Percentiles rank a stretch among this genome's conserved stretches.
Evolutionary conservation across 1,140 invertebrate species (phyloP).

Genomic region (Lepeophtheirus salmonis): DNA sequence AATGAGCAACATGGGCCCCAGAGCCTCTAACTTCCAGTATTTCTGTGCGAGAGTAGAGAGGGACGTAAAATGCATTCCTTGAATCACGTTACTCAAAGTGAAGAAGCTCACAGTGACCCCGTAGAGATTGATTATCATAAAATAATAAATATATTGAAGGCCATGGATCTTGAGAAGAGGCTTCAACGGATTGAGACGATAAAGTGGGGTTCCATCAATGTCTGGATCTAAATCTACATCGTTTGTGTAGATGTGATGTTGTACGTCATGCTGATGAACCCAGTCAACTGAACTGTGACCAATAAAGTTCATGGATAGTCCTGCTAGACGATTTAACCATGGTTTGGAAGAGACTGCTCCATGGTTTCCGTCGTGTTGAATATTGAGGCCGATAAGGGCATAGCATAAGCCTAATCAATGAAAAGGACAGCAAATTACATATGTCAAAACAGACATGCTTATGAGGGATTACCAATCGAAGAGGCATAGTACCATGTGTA

Average conservation of each 20-base stretch:
- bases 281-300: conserved; percentile 9
- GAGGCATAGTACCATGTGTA: neutral
- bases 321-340: conserved; percentile 2
- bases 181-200: neutral
- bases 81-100: neutral
- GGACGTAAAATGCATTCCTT: neutral
- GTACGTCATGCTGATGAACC: conserved; percentile 13
- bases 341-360: conserved; percentile 3
- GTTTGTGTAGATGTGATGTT: conserved; percentile 17
- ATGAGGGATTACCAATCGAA: no score
- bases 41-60: neutral
- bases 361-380: conserved; percentile 16
- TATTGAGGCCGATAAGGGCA: conserved; percentile 8
- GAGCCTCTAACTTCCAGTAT: neutral
- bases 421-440: no score
- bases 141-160: conserved; percentile 5
- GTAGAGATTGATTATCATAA: conserved; percentile 1
- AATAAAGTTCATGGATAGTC: conserved; percentile 1
- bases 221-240: conserved; percentile 6
- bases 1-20: conserved; percentile 1
- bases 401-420: neutral
- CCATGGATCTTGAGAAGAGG: neutral
- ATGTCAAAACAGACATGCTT: no score
- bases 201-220: neutral
- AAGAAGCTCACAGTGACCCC: conserved; percentile 2